phyloP scores from a whole-genome alignment of 2,797 vertebrate species.

The Otus scops region DNA sequence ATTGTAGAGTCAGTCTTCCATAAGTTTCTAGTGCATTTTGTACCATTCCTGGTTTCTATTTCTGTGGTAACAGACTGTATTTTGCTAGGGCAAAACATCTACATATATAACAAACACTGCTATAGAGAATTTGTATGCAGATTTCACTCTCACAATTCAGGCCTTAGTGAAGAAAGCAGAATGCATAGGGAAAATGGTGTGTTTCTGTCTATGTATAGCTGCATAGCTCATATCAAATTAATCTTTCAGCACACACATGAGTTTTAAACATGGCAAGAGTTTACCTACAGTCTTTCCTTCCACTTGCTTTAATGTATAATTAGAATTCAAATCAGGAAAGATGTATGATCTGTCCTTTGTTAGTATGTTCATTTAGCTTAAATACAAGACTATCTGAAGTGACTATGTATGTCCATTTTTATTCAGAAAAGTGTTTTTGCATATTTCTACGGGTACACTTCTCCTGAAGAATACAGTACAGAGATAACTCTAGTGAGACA shows the following conservation, averaged over 20 bases:
- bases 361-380: not conserved
- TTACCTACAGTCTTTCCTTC: not conserved
- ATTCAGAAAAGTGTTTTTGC: not conserved
- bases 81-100: not conserved
- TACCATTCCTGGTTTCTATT: not conserved
- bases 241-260: not conserved
- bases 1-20: slow-evolving; percentile 4
- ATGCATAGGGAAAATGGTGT: not conserved
- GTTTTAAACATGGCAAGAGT: not conserved
- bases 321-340: not conserved
- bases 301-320: not conserved
- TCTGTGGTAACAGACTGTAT: not conserved
- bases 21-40: not conserved
- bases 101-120: not conserved
- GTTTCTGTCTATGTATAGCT: not conserved
- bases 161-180: not conserved
- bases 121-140: not conserved
- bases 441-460: not conserved
- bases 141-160: not conserved
- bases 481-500: not conserved
- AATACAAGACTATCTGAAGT: not conserved
- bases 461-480: not conserved
- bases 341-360: not conserved
- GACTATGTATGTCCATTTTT: not conserved
- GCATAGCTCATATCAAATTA: not conserved